Evolutionary conservation across 2,888 invertebrate genomes (phyloP).

Genomic region (Macrophya annulata): DNA sequence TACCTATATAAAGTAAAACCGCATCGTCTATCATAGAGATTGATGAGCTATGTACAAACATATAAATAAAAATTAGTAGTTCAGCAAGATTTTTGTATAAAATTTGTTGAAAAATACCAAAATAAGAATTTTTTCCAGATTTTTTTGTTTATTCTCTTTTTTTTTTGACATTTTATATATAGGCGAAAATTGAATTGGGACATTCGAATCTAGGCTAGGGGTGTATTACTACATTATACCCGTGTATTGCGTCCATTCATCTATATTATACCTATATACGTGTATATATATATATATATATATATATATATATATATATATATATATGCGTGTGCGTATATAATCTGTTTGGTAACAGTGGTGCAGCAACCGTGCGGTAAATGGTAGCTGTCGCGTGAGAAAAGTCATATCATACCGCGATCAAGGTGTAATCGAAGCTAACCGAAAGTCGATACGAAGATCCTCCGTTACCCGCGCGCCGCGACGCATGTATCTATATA

Average conservation of each 20-base stretch:
- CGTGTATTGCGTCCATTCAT: too few species aligned
- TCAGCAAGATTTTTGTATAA: not conserved
- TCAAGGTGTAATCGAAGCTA: slow-evolving; percentile 2
- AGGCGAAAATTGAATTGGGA: not conserved
- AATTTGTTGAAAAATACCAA: too few species aligned
- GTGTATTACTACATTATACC: not conserved
- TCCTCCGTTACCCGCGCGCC: slow-evolving; percentile 1
- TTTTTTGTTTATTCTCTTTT: not conserved
- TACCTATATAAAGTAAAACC: not conserved
- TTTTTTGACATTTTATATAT: not conserved
- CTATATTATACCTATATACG: not conserved
- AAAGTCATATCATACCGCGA: slow-evolving; percentile 20
- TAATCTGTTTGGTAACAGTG: slow-evolving; percentile 3
- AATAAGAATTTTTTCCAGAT: too few species aligned
- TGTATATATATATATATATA: not conserved
- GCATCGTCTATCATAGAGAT: not conserved
- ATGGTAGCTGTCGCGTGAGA: slow-evolving; percentile 13
- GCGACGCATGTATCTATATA: not conserved
- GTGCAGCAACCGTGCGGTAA: not conserved
- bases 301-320: not conserved
- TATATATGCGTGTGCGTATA: not conserved
- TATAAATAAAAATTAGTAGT: not conserved
- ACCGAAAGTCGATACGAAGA: slow-evolving; percentile 32
- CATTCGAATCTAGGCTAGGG: not conserved
- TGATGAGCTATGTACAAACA: not conserved